A percentile compares a stretch with the other conserved stretches of the same genome.
Evolutionary conservation across 2,888 invertebrate genomes (phyloP).

Genomic region (Protophormia terraenovae): DNA sequence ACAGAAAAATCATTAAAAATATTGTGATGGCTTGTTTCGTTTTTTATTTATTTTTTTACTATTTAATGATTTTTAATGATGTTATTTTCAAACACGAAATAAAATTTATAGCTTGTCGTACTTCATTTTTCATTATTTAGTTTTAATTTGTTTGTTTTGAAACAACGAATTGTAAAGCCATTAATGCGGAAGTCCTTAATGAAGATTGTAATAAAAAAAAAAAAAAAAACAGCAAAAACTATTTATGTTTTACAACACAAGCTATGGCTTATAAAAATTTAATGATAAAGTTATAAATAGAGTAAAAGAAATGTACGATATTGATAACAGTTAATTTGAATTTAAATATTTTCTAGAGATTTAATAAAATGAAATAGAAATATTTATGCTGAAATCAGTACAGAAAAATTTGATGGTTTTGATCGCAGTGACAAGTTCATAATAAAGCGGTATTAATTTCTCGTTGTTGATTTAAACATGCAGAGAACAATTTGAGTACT

Average conservation of each 20-base stretch:
- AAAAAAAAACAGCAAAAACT: constrained; percentile 27
- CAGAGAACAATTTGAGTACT: too few species aligned
- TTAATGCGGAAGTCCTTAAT: constrained; percentile 60
- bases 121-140: not conserved
- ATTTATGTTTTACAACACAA: constrained; percentile 18
- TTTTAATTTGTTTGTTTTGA: not conserved
- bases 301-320: not conserved
- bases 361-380: too few species aligned
- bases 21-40: constrained; percentile 36
- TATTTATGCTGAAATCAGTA: too few species aligned
- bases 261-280: constrained; percentile 15
- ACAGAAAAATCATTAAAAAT: constrained; percentile 58
- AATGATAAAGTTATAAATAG: not conserved
- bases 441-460: too few species aligned
- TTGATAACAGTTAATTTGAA: not conserved
- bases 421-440: too few species aligned
- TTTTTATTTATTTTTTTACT: constrained; percentile 55
- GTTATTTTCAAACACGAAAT: constrained; percentile 65
- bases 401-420: too few species aligned
- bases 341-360: too few species aligned
- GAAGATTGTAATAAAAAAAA: constrained; percentile 46
- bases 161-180: constrained; percentile 52
- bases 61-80: constrained; percentile 70
- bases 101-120: constrained; percentile 58
- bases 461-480: too few species aligned